Base-by-base conservation (phyloP, 2,888 invertebrate species). In the Acronicta leporina region DNA sequence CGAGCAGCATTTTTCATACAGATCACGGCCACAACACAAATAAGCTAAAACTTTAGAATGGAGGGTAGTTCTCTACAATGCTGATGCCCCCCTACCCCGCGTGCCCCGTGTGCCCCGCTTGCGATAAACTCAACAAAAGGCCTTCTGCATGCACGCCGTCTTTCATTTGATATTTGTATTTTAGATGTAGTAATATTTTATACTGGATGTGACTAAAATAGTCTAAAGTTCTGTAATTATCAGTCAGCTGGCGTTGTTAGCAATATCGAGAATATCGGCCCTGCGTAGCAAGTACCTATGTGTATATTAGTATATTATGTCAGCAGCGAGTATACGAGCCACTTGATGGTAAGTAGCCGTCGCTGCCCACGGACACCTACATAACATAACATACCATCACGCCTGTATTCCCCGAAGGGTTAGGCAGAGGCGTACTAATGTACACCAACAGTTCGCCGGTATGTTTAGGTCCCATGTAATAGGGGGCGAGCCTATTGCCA, bases 41-140 rank as follows among this genome's bases (percentile, higher is more conserved):
- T 61, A 75, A 67, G 54, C 42, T 75, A 60, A 61, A 70, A 73
- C 46, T 62, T 56, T 50, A 70, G 59, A 67, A 55, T 58, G 62
- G n/a, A 46, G 60, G 62, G 62, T 74, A 69, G 65, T 65, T 66
- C 48, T 61, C 50, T 59, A 70, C 68, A 68, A 64, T 63, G 20
- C 56, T 50, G 33, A 42, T 11, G 7, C 48, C 13, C 3, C 43
- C 3, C 14, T 20, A 40, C 54, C 48, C n/a, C n/a, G n/a, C n/a
- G n/a, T n/a, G n/a, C n/a, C n/a, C n/a, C n/a, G n/a, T n/a, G n/a
- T 38, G 41, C 42, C 54, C 44, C 46, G 58, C 45, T 46, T 46
- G 62, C 68, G 68, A 77, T 75, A 59, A 65, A 75, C 70, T 62
- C 60, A 71, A 77, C 77, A 73, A 75, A 65, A 77, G 73, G 59